Base-by-base conservation (phyloP, 2,797 vertebrate genomes). In the Eremophila alpestris region DNA sequence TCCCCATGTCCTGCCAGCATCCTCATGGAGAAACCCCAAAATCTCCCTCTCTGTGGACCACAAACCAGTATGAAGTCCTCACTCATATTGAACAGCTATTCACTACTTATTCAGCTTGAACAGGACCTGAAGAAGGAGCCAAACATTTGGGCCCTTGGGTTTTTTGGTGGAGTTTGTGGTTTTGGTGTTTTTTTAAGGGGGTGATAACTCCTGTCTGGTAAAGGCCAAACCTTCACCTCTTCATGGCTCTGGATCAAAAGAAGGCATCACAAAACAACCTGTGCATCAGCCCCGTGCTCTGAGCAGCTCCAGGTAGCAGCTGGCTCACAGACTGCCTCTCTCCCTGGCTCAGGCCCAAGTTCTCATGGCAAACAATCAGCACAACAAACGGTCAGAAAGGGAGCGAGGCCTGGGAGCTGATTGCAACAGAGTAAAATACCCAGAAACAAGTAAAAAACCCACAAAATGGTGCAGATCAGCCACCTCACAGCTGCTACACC, bases 271-370 rank as follows among this genome's bases (percentile, higher is more conserved):
- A 58, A 86, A 91, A 48, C 54, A 43, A 51, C 19, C 34, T 17
- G 24, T 41, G 58, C 54, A 52, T 56, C 68, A 76, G 40, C 46
- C 49, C 67, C 38, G 36, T 6, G 55, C 59, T 55, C 67, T 52
- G 52, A 41, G 11, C 79, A 90, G 83, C 62, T 58, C 64, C 52
- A 60, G 69, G 62, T 78, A 89, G 79, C 82, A 91, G 92, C 93
- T 85, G 93, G 10, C 56, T 88, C 41, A 51, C 85, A 95, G 64
- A 32, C 40, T 51, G 55, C 46, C 2, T 1, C 68, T 65, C 60
- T 76, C 30, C 41, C 79, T 84, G 87, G 82, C 89, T 83, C 60
- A 40, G 78, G 21, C 49, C 76, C 89, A 54, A 58, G 76, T 55
- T 78, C 32, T 5, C 0, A 51, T 34, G 84, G 78, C 71, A 76